Percentiles rank a stretch among this genome's conserved stretches.
These are phyloP conservation scores for Sceliomorpha sp. DNA, from an alignment of 2,888 invertebrate species.

Conservation along the genomic window DNA sequence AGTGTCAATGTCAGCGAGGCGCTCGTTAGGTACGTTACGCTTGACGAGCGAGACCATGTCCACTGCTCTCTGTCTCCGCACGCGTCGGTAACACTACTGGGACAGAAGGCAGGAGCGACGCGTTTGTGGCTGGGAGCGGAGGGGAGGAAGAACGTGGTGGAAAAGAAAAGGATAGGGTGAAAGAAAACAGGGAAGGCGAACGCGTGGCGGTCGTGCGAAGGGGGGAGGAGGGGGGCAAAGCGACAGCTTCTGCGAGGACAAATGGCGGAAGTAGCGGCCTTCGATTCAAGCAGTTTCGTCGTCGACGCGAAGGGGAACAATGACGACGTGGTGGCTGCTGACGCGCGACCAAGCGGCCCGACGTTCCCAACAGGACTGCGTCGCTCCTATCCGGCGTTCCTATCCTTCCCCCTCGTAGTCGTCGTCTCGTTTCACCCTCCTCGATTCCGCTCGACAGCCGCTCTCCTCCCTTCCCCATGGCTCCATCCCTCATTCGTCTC, in stretches of 20 bases:
- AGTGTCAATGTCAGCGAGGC: slow-evolving; percentile 20
- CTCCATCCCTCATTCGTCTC: slow-evolving; percentile 17
- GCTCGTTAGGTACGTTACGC: too few relatives aligned
- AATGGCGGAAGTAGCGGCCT: slow-evolving; percentile 45
- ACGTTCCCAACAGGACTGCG: slow-evolving; percentile 80
- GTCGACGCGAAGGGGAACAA: slow-evolving; percentile 24
- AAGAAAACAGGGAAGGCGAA: slow-evolving; percentile 14
- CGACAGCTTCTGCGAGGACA: slow-evolving; percentile 70
- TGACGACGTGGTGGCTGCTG: slow-evolving; percentile 72
- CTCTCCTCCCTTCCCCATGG: slow-evolving; percentile 5
- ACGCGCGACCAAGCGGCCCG: slow-evolving; percentile 76
- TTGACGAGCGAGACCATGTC: neutral
- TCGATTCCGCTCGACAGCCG: slow-evolving; percentile 42
- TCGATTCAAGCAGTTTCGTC: slow-evolving; percentile 16
- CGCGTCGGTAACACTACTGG: slow-evolving; percentile 41
- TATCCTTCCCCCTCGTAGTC: slow-evolving; percentile 42
- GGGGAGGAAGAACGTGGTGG: too few relatives aligned
- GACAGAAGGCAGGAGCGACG: too few relatives aligned
- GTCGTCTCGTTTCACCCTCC: slow-evolving; percentile 43
- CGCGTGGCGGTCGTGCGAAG: slow-evolving; percentile 22
- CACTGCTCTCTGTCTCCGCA: neutral
- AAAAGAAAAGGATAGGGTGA: too few relatives aligned
- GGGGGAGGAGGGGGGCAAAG: slow-evolving; percentile 60
- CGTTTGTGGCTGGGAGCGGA: slow-evolving; percentile 26
- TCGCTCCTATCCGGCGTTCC: slow-evolving; percentile 67